Conservation (phyloP, 2,797 vertebrate species). For the Scolopax bukidnonensis region DNA sequence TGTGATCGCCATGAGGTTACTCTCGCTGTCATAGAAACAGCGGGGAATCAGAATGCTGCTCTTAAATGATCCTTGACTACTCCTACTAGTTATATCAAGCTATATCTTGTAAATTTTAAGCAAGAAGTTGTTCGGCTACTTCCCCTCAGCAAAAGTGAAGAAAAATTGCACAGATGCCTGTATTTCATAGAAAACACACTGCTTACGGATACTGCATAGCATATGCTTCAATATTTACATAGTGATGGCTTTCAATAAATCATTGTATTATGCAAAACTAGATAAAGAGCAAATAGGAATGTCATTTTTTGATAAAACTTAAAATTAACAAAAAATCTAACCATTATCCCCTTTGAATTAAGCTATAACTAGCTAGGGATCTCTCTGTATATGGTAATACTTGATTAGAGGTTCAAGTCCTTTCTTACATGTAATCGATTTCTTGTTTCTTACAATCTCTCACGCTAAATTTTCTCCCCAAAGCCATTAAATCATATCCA, state of each 20-base stretch:
- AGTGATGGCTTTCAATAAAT: slow-evolving; percentile 31
- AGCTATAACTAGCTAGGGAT: slow-evolving; percentile 61
- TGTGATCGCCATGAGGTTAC: neutral
- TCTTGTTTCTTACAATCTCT: slow-evolving; percentile 68
- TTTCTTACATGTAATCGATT: slow-evolving; percentile 67
- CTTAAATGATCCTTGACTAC: neutral
- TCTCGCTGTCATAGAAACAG: neutral
- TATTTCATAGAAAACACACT: neutral
- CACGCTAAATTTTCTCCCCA: slow-evolving; percentile 23
- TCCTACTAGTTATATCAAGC: neutral
- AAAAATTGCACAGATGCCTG: neutral
- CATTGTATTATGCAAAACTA: slow-evolving; percentile 34
- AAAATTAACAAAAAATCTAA: slow-evolving; percentile 65
- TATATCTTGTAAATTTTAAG: neutral
- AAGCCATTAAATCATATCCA: slow-evolving; percentile 70
- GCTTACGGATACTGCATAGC: neutral
- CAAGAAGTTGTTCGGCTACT: neutral
- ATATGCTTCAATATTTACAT: slow-evolving; percentile 56
- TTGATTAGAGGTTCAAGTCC: slow-evolving; percentile 61
- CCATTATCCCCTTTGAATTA: slow-evolving; percentile 59
- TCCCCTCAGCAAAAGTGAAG: neutral
- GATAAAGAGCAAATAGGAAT: slow-evolving; percentile 61
- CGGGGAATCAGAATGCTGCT: neutral
- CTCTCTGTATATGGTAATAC: slow-evolving; percentile 46
- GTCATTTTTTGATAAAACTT: slow-evolving; percentile 61